phyloP scores from a whole-genome alignment of 1,140 invertebrate genomes.

The Thaumetopoea pityocampa region DNA sequence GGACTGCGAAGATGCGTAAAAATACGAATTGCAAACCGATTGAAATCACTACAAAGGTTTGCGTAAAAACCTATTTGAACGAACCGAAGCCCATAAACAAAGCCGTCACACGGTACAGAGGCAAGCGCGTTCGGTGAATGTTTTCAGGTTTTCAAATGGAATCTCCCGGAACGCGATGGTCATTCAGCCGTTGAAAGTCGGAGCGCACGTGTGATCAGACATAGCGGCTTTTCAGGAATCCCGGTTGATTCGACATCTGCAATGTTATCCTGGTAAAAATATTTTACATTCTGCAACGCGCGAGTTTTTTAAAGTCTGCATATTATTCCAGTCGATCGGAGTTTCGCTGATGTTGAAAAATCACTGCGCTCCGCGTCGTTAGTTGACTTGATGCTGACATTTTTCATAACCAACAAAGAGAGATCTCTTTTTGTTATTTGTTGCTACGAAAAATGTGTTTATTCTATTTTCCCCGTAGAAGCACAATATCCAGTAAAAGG shows the following conservation, averaged over 20 bases:
- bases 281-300: conserved; percentile 4
- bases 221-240: conserved; percentile 13
- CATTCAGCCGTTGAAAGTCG: conserved; percentile 8
- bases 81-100: not conserved
- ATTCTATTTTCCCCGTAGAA: too few species aligned
- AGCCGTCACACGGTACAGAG: conserved; percentile 1
- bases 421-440: too few species aligned
- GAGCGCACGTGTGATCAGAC: conserved; percentile 13
- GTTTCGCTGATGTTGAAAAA: too few species aligned
- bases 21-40: conserved; percentile 3
- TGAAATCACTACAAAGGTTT: not conserved
- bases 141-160: not conserved
- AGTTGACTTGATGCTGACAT: not conserved
- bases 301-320: not conserved
- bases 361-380: not conserved
- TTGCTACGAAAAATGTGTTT: too few species aligned
- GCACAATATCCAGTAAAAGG: too few species aligned
- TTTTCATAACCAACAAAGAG: too few species aligned
- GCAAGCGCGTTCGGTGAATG: not conserved
- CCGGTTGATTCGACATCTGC: conserved; percentile 3
- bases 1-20: conserved; percentile 4
- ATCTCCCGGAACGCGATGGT: not conserved
- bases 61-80: not conserved
- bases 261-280: not conserved
- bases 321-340: too few species aligned